A percentile compares a stretch with the other conserved stretches of the same genome.
Conservation (phyloP, 2,888 invertebrate species). For the Diarsia rubi region DNA sequence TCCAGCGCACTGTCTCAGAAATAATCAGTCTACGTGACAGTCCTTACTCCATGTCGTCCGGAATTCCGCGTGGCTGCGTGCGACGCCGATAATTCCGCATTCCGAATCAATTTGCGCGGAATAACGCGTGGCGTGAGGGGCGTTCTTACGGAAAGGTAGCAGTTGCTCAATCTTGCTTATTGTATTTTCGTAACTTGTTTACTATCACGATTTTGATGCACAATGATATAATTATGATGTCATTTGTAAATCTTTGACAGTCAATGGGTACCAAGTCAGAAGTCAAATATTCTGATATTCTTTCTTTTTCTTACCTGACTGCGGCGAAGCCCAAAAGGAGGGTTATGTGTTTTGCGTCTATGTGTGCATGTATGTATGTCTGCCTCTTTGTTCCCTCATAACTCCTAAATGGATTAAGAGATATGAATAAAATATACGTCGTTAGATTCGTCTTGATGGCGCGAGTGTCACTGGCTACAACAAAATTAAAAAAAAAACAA, state of each 20-base stretch:
- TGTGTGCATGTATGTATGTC: no score
- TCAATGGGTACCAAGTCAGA: background rate
- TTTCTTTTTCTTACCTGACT: no score
- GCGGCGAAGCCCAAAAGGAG: no score
- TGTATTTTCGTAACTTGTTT: conserved; percentile 30
- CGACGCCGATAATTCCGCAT: conserved; percentile 58
- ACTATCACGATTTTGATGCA: background rate
- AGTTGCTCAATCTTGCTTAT: background rate
- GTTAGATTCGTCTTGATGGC: no score
- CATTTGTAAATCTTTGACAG: background rate
- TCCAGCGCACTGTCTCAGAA: conserved; percentile 33
- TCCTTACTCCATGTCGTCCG: conserved; percentile 51
- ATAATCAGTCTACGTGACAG: conserved; percentile 53
- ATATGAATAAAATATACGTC: no score
- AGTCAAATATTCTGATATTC: background rate
- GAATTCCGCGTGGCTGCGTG: conserved; percentile 59
- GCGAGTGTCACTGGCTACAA: no score
- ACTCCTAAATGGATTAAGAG: no score
- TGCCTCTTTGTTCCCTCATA: no score
- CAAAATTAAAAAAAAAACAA: no score
- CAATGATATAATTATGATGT: background rate
- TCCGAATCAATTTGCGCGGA: conserved; percentile 58
- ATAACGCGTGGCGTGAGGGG: conserved; percentile 47
- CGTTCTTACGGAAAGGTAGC: conserved; percentile 29
- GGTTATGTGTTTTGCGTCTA: no score